These are phyloP conservation scores for Manacus vitellinus DNA, from an alignment of 2,113 vertebrate genomes.

Conservation along the genomic window DNA sequence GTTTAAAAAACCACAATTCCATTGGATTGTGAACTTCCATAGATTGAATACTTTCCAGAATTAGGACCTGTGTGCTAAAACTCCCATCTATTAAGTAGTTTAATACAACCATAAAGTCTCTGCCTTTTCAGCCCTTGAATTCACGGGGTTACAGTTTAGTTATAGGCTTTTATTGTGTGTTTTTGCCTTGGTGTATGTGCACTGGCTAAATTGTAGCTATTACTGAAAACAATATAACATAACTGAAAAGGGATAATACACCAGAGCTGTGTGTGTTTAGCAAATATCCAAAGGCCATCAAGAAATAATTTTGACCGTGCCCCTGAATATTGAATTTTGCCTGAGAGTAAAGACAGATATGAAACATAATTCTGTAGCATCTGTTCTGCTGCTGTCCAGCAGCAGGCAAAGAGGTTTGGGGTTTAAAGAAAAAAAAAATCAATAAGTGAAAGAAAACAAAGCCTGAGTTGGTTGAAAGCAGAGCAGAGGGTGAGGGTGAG, in stretches of 20 bases:
- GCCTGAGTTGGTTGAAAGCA: not conserved
- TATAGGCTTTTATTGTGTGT: not conserved
- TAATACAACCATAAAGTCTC: not conserved
- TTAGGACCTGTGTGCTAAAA: not conserved
- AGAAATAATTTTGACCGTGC: constrained; percentile 35
- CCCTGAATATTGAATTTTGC: constrained; percentile 44
- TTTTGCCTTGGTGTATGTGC: not conserved
- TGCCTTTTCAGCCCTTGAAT: not conserved
- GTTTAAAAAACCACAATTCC: not conserved
- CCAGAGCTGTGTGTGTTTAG: constrained; percentile 13
- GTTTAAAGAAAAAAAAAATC: not conserved
- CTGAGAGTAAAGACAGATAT: not conserved
- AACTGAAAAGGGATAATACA: not conserved
- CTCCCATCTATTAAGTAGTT: not conserved
- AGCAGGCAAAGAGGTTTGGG: not conserved
- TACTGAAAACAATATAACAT: constrained; percentile 19
- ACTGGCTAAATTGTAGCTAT: not conserved
- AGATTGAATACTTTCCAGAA: not conserved
- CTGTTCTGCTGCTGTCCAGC: not conserved
- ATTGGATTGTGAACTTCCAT: not conserved
- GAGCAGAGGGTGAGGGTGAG: not conserved
- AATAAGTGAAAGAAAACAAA: not conserved
- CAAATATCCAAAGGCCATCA: constrained; percentile 24
- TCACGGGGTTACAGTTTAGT: not conserved
- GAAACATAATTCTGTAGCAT: constrained; percentile 27